Base-by-base conservation (phyloP, 2,113 vertebrate genomes). In the Melanerpes formicivorus region DNA sequence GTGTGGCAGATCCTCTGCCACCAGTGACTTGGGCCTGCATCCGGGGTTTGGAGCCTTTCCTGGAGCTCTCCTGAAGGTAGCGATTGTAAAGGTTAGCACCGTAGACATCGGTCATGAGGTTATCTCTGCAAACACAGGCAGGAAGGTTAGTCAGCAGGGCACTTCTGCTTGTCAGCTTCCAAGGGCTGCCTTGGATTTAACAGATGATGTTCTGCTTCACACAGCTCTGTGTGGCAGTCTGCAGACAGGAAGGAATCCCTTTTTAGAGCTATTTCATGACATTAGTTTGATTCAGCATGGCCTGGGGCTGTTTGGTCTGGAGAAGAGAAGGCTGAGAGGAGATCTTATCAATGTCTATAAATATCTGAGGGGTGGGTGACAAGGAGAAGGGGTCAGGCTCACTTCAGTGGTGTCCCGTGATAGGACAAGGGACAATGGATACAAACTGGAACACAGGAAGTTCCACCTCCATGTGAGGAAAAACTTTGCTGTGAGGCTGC, bases 1-100 rank as follows among this genome's bases (percentile, higher is more conserved):
- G 81, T 0, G 94, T 7, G 29, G 96, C 8, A 17, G 97, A 80
- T 23, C 87, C 32, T 37, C 92, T 79, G 72, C 89, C 97, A 9
- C n/a, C 93, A 6, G 93, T 94, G 2, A 22, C 44, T 76, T 78
- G 18, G 18, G 96, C 95, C 59, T 93, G 98, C 63, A 98, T 73
- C 71, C 93, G 66, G 1, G 97, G 22, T 32, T 93, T 87, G 46
- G 97, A 77, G 6, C 84, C 63, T 4, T 93, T 77, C 7, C 91
- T 46, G 69, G 90, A 71, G 58, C 92, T 65, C 79, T 98, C 96
- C 65, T 97, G 70, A 67, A 99, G 98, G 96, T 97, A 98, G 70
- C 98, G 98, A 92, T 98, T 98, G 97, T 98, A 99, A 32, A 98
- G 97, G 95, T 99, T 99, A 17, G 98, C 98, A 32, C 99, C 99